Evolutionary conservation across 1,140 invertebrate genomes (phyloP).

Genomic region (Anoplolepis gracilipes): DNA sequence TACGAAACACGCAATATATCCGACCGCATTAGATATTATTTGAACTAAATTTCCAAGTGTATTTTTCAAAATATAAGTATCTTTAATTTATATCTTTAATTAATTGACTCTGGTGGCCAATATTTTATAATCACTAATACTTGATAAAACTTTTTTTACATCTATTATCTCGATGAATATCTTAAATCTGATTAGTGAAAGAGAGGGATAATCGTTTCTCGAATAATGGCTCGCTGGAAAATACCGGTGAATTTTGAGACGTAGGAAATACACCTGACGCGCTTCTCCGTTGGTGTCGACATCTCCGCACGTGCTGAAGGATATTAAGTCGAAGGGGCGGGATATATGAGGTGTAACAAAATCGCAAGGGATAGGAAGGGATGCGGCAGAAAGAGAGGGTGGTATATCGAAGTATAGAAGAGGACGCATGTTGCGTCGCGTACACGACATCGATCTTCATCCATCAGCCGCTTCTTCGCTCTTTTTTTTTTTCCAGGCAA

Average conservation of each 20-base stretch:
- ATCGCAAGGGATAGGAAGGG: conserved; percentile 2
- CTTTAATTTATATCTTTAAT: not conserved
- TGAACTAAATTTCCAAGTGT: not conserved
- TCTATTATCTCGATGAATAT: not conserved
- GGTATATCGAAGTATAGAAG: conserved; percentile 11
- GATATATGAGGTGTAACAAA: conserved; percentile 73
- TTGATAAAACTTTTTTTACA: not conserved
- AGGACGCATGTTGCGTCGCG: conserved; percentile 68
- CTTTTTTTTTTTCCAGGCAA: conserved; percentile 64
- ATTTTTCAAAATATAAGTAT: not conserved
- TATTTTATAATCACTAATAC: conserved; percentile 4
- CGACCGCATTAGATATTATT: not conserved
- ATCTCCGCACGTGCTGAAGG: conserved; percentile 67
- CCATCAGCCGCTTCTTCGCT: conserved; percentile 79
- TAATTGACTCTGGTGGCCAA: not conserved
- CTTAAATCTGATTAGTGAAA: conserved; percentile 25
- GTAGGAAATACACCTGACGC: conserved; percentile 63
- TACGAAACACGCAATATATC: conserved; percentile 61
- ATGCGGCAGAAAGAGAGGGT: conserved; percentile 3
- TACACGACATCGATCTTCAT: conserved; percentile 84
- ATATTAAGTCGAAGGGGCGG: conserved; percentile 71
- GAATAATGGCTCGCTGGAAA: conserved; percentile 22
- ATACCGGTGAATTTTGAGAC: conserved; percentile 37
- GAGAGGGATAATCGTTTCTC: conserved; percentile 46
- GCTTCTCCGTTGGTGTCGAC: conserved; percentile 17